Evolutionary conservation across 2,888 invertebrate species (phyloP).

Genomic region (Ganaspis brasiliensis): DNA sequence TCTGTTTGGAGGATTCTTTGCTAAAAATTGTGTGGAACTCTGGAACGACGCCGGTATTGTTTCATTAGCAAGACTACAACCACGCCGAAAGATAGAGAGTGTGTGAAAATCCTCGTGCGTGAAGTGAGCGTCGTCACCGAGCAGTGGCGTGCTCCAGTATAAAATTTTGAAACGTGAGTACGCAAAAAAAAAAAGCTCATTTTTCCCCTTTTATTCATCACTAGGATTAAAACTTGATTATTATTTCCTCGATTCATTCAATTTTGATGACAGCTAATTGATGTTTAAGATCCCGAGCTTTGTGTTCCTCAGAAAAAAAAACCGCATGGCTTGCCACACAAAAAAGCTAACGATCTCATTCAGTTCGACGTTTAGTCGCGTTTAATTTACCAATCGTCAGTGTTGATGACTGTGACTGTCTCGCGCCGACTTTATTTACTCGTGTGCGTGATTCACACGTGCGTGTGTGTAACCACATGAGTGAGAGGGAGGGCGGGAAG

Average conservation of each 20-base stretch:
- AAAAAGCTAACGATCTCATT: slow-evolving; percentile 21
- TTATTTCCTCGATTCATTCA: not conserved
- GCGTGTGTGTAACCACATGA: slow-evolving; percentile 29
- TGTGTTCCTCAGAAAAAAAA: too few relatives aligned
- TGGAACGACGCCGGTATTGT: slow-evolving; percentile 39
- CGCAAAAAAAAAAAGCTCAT: slow-evolving; percentile 13
- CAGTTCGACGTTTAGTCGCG: not conserved
- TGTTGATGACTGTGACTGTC: not conserved
- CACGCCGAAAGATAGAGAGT: slow-evolving; percentile 31
- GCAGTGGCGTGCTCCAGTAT: slow-evolving; percentile 49
- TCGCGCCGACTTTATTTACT: slow-evolving; percentile 44
- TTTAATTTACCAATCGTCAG: slow-evolving; percentile 17
- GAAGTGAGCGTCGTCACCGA: slow-evolving; percentile 47
- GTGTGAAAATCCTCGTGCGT: slow-evolving; percentile 45
- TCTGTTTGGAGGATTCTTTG: slow-evolving; percentile 9
- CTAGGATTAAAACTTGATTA: not conserved
- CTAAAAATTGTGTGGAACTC: slow-evolving; percentile 22
- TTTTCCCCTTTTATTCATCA: not conserved
- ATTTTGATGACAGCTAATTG: not conserved
- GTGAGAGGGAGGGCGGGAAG: slow-evolving; percentile 23
- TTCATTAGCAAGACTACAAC: slow-evolving; percentile 33
- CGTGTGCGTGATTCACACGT: slow-evolving; percentile 31
- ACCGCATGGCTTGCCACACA: slow-evolving; percentile 8
- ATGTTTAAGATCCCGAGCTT: not conserved
- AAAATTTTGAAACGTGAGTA: slow-evolving; percentile 51